Base-by-base conservation (phyloP, 2,888 invertebrate species). In the Tineola bisselliella region DNA sequence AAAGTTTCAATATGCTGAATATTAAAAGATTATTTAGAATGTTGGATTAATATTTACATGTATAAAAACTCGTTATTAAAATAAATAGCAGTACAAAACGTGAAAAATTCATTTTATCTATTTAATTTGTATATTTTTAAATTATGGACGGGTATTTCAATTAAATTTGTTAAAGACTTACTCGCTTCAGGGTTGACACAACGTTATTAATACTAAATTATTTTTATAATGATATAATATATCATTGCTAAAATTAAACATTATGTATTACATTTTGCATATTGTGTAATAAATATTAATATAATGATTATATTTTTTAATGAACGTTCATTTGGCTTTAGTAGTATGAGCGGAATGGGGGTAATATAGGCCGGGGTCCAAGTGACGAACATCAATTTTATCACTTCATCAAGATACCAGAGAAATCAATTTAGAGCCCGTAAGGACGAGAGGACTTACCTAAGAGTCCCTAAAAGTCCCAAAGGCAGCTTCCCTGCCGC, bases 381-480 rank as follows among this genome's bases (percentile, higher is more conserved):
- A 70, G 66, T 73, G 71, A 71, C 69, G 69, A 58, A 58, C 44
- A 58, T 54, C 44, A 59, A 58, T 73, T 79, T 80, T 78, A 82
- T 80, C 77, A 78, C 79, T 79, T 81, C 76, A 84, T 82, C 78
- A 77, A 77, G 80, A 81, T 78, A 76, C 75, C 74, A 75, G 73
- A 70, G 71, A 81, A 84, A 84, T 83, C 82, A 84, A 84, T 84
- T 84, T 80, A 73, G 76, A 75, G 72, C 68, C 74, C 69, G 74
- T 77, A 75, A 79, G 79, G 77, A 76, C 75, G 73, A 68, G 68
- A 73, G 74, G 79, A 74, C 80, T 78, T 78, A 78, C 79, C 82
- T 81, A 81, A 77, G 81, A 82, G 83, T 81, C 84, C 82, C 84
- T 81, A 81, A 84, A 83, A 84, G 81, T 82, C 81, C 81, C 75